phyloP scores from a whole-genome alignment of 2,888 invertebrate genomes.

The Thymelicus lineola region DNA sequence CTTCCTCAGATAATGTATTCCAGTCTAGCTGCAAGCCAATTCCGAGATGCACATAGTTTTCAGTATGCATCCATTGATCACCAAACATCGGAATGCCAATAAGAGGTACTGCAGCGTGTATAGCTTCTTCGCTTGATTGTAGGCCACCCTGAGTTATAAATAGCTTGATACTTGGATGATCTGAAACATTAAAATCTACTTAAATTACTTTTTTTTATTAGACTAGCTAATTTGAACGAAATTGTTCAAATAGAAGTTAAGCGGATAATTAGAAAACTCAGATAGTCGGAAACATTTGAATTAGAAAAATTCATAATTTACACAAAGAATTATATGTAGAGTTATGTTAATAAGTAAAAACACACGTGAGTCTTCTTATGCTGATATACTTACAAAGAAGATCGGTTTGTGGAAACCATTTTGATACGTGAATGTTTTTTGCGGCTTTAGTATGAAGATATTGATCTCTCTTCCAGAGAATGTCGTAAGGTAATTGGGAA shows the following conservation, averaged over 20 bases:
- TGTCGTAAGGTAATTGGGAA: constrained; percentile 13
- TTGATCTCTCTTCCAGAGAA: constrained; percentile 14
- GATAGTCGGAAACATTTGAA: too few relatives aligned
- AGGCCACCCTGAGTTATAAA: constrained; percentile 77
- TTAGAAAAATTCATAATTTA: too few relatives aligned
- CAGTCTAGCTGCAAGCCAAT: constrained; percentile 60
- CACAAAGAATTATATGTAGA: too few relatives aligned
- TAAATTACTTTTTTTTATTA: too few relatives aligned
- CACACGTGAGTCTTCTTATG: not conserved
- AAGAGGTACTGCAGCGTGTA: constrained; percentile 65
- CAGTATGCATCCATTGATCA: constrained; percentile 68
- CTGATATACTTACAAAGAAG: constrained; percentile 1
- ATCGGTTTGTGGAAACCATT: constrained; percentile 17
- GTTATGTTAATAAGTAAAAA: too few relatives aligned
- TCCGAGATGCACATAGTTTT: constrained; percentile 51
- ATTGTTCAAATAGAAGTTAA: too few relatives aligned
- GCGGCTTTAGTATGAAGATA: not conserved
- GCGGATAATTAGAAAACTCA: too few relatives aligned
- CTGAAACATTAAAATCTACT: constrained; percentile 41
- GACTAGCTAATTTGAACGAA: too few relatives aligned
- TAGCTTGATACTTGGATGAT: constrained; percentile 72
- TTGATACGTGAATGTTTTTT: not conserved
- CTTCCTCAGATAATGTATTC: constrained; percentile 50
- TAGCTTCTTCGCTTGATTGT: constrained; percentile 72
- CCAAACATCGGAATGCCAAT: constrained; percentile 67